Conservation (phyloP, 2,797 vertebrate species). For the Petrocephalus sullivani region DNA sequence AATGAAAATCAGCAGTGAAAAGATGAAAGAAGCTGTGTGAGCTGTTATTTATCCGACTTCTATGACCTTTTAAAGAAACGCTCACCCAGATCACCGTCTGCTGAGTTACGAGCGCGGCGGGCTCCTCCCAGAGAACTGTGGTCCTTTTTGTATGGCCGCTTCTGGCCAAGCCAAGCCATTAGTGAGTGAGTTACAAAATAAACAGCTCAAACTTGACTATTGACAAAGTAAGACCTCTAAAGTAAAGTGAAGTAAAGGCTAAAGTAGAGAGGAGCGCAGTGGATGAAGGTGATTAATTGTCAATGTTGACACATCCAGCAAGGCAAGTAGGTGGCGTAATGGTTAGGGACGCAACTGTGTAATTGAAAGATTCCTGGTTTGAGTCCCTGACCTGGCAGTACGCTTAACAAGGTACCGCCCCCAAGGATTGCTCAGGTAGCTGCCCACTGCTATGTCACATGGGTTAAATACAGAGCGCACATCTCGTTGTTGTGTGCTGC, state of each 20-base stretch:
- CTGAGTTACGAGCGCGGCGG: not conserved
- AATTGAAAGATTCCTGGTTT: too few relatives aligned
- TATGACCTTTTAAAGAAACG: not conserved
- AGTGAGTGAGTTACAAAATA: not conserved
- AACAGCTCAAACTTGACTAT: not conserved
- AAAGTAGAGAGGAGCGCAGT: not conserved
- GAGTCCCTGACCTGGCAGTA: too few relatives aligned
- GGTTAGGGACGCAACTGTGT: too few relatives aligned
- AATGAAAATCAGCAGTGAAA: not conserved
- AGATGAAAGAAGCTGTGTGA: not conserved
- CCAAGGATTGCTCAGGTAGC: too few relatives aligned
- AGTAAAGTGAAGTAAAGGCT: not conserved
- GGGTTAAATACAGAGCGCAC: too few relatives aligned
- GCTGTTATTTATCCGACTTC: not conserved
- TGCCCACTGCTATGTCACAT: too few relatives aligned
- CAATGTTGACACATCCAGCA: too few relatives aligned
- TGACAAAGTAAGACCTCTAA: not conserved
- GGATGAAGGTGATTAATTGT: not conserved
- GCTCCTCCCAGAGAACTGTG: not conserved
- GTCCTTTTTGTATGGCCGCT: not conserved
- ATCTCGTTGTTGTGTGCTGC: too few relatives aligned
- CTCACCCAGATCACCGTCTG: not conserved
- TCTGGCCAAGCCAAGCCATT: not conserved
- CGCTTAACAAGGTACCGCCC: too few relatives aligned
- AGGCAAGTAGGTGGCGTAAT: too few relatives aligned